These are phyloP conservation scores for Trichonephila clavata DNA, from an alignment of 1,140 invertebrate species.

Conservation along the genomic window DNA sequence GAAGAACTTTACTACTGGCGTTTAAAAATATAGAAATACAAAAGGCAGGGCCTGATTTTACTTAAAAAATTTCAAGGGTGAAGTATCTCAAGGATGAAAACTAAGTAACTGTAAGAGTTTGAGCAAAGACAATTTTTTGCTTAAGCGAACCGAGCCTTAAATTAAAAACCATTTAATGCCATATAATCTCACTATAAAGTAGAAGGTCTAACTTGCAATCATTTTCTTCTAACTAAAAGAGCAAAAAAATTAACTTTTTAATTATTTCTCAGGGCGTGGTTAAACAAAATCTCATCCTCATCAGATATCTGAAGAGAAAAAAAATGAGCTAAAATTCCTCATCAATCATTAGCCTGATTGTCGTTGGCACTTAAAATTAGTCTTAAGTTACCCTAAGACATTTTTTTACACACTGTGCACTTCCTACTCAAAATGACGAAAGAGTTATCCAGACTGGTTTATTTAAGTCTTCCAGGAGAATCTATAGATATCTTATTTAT, in stretches of 20 bases:
- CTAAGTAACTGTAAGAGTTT: too few species aligned
- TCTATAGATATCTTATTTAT: background rate
- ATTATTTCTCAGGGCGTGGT: background rate
- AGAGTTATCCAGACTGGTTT: background rate
- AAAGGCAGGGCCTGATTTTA: too few species aligned
- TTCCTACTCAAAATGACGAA: background rate
- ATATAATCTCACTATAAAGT: too few species aligned
- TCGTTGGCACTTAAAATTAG: background rate
- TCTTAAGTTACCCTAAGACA: slow-evolving; percentile 15
- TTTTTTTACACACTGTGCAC: slow-evolving; percentile 4
- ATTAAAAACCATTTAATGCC: too few species aligned
- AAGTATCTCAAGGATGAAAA: too few species aligned
- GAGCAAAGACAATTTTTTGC: too few species aligned
- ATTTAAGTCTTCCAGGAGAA: background rate
- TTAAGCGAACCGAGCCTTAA: too few species aligned
- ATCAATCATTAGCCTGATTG: slow-evolving; percentile 17
- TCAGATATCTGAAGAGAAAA: background rate
- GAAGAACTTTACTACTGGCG: too few species aligned
- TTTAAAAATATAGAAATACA: too few species aligned
- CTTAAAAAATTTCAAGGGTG: too few species aligned
- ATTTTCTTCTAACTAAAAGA: background rate
- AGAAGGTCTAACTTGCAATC: too few species aligned
- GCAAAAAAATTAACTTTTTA: background rate
- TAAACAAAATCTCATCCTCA: slow-evolving; percentile 11
- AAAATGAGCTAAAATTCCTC: background rate